Percentiles rank a stretch among this genome's conserved stretches.
phyloP scores from a whole-genome alignment of 2,113 vertebrate species.

The Onychorhynchus coronatus region DNA sequence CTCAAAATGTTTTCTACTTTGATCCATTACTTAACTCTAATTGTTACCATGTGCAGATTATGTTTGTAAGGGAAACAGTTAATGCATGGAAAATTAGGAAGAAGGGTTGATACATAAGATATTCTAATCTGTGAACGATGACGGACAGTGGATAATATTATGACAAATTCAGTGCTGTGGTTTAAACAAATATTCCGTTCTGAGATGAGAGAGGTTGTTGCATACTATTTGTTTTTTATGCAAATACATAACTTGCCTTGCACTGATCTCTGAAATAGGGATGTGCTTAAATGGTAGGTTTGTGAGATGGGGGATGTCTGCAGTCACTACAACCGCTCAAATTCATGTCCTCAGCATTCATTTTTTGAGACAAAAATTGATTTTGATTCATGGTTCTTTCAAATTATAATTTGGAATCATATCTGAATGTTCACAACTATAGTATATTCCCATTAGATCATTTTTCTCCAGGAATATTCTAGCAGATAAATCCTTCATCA shows the following conservation, averaged over 20 bases:
- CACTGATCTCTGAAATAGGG: background rate
- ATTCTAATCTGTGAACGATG: background rate
- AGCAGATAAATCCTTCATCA: background rate
- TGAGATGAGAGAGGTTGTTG: background rate
- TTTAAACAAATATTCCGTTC: background rate
- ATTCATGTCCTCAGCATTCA: background rate
- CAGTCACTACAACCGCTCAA: background rate
- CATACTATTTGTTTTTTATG: background rate
- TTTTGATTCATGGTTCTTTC: background rate
- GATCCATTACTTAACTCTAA: background rate
- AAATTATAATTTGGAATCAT: background rate
- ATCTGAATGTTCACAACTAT: background rate
- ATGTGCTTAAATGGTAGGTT: background rate
- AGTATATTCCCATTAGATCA: background rate
- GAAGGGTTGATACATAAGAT: background rate
- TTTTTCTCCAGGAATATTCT: background rate
- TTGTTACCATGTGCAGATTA: background rate
- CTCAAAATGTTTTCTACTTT: background rate
- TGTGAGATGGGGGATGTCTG: background rate
- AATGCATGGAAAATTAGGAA: background rate
- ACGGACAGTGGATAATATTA: background rate
- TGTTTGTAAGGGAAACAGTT: background rate
- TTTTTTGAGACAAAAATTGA: background rate
- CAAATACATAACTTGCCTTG: background rate
- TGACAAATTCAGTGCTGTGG: background rate